A percentile compares a stretch with the other conserved stretches of the same genome.
phyloP scores from a whole-genome alignment of 1,140 invertebrate genomes.

The Drosophila murphyi region DNA sequence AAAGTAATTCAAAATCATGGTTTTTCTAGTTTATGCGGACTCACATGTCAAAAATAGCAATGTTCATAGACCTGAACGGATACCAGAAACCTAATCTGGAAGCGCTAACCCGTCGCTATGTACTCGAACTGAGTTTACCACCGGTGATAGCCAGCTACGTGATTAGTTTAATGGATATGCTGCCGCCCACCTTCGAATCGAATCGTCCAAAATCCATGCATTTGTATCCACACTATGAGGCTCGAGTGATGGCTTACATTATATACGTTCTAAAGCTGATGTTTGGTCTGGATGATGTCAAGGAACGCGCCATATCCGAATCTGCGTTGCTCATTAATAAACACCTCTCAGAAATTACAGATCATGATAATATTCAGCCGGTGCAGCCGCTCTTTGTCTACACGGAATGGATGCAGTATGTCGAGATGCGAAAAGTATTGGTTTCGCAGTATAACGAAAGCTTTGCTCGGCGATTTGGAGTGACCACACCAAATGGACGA shows the following conservation, averaged over 20 bases:
- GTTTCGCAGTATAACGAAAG: conserved; percentile 86
- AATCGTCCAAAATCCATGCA: conserved; percentile 1
- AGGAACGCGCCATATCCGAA: conserved; percentile 87
- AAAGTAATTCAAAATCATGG: too few relatives aligned
- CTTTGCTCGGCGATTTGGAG: conserved; percentile 78
- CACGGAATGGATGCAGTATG: conserved; percentile 87
- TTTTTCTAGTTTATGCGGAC: conserved; percentile 34
- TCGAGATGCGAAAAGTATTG: conserved; percentile 86
- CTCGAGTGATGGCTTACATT: conserved; percentile 87
- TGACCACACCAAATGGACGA: conserved; percentile 28
- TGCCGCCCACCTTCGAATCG: conserved; percentile 83
- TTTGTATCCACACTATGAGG: conserved; percentile 87
- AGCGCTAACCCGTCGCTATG: conserved; percentile 85
- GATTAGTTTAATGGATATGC: conserved; percentile 77
- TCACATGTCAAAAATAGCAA: conserved; percentile 50
- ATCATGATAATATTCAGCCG: not conserved
- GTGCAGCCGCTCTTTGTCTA: conserved; percentile 86
- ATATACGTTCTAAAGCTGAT: conserved; percentile 87
- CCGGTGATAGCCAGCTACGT: conserved; percentile 70
- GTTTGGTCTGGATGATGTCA: conserved; percentile 87
- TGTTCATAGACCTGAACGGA: conserved; percentile 52
- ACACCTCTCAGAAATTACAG: not conserved
- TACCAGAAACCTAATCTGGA: conserved; percentile 85
- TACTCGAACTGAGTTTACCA: conserved; percentile 86
- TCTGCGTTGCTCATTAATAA: conserved; percentile 85